These are phyloP conservation scores for Drosophila ezoana DNA, from an alignment of 2,888 invertebrate genomes.

Conservation along the genomic window DNA sequence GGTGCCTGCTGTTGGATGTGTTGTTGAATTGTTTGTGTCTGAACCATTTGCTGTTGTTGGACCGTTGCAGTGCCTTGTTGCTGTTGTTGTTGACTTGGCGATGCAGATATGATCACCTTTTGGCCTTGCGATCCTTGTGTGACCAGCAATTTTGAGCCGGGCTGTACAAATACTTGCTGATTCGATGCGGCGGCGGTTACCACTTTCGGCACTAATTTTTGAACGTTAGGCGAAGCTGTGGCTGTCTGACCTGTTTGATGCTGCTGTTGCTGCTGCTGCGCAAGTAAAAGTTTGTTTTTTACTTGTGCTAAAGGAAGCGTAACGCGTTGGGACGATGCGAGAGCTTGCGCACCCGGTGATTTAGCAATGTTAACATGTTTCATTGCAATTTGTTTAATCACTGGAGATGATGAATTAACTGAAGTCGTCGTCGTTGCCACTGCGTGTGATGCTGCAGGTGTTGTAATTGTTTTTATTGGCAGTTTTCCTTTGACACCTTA, in stretches of 20 bases:
- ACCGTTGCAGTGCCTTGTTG: conserved; percentile 49
- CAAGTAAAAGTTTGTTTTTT: conserved; percentile 67
- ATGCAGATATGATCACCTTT: conserved; percentile 83
- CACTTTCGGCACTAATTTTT: conserved; percentile 72
- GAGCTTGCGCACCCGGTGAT: conserved; percentile 50
- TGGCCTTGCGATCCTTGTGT: conserved; percentile 84
- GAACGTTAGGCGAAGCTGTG: conserved; percentile 57
- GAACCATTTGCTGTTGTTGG: conserved; percentile 74
- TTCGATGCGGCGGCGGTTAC: conserved; percentile 41
- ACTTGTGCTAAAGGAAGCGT: conserved; percentile 68
- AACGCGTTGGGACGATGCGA: conserved; percentile 69
- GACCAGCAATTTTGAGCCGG: conserved; percentile 83
- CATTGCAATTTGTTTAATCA: conserved; percentile 81
- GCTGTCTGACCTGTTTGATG: conserved; percentile 19
- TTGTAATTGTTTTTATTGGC: conserved; percentile 61
- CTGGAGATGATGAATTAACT: conserved; percentile 35
- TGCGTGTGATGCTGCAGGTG: conserved; percentile 40
- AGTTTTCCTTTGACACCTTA: conserved; percentile 59
- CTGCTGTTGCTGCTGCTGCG: conserved; percentile 68
- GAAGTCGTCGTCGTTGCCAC: conserved; percentile 31
- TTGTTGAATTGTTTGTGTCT: conserved; percentile 61
- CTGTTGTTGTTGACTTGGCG: conserved; percentile 58
- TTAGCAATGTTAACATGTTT: conserved; percentile 81
- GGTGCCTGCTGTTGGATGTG: conserved; percentile 45
- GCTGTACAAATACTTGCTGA: conserved; percentile 83